phyloP scores from a whole-genome alignment of 2,797 vertebrate genomes.

The Cygnus olor region DNA sequence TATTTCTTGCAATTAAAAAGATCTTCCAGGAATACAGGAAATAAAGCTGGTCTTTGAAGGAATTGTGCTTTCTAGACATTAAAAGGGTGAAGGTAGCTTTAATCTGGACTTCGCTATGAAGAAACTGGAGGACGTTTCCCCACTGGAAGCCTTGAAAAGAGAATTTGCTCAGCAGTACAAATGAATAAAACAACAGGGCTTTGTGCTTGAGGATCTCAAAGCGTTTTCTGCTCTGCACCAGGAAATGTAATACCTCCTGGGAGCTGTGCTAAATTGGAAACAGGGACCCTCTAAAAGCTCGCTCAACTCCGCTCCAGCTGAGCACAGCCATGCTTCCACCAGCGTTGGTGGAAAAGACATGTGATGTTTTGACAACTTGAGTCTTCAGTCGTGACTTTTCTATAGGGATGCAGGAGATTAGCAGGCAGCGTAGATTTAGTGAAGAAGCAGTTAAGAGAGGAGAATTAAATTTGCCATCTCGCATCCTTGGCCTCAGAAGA shows the following conservation, averaged over 20 bases:
- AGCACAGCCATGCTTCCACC: conserved; percentile 45
- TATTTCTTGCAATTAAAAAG: conserved; percentile 25
- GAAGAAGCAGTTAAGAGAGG: conserved; percentile 12
- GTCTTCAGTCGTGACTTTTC: conserved; percentile 55
- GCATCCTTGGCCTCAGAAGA: background rate
- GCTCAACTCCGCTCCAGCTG: background rate
- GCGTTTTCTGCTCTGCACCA: conserved; percentile 56
- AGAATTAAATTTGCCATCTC: conserved; percentile 33
- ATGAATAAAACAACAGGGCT: conserved; percentile 66
- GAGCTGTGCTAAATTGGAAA: conserved; percentile 69
- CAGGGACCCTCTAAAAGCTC: conserved; percentile 52
- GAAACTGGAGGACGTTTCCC: conserved; percentile 52
- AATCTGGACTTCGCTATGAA: conserved; percentile 17
- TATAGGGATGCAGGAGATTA: conserved; percentile 15
- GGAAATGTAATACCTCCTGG: conserved; percentile 70
- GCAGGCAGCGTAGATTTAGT: background rate
- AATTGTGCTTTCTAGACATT: conserved; percentile 36
- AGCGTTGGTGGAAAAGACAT: conserved; percentile 32
- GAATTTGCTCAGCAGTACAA: conserved; percentile 52
- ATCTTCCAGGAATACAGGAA: conserved; percentile 40
- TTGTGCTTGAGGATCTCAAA: conserved; percentile 70
- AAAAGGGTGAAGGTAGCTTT: conserved; percentile 21
- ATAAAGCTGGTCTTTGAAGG: conserved; percentile 25
- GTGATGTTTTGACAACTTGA: conserved; percentile 61
- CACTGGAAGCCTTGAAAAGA: conserved; percentile 35